Evolutionary conservation across 2,113 vertebrate species (phyloP).

Genomic region (Cariama cristata): DNA sequence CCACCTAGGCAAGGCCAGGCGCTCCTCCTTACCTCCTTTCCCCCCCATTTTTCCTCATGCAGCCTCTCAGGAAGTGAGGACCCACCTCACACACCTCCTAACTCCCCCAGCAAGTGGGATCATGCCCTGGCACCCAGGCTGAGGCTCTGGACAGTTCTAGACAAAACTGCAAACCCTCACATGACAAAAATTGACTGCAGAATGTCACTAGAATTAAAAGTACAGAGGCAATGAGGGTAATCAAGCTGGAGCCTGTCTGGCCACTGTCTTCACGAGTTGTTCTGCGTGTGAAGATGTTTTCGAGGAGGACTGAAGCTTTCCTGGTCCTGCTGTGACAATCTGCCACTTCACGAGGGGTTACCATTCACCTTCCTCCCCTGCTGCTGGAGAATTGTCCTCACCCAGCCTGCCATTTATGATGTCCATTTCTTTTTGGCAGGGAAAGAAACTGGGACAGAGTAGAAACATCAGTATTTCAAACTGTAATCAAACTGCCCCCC

Average conservation of each 20-base stretch:
- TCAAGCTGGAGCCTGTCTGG: background rate
- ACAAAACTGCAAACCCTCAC: background rate
- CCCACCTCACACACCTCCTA: accelerated
- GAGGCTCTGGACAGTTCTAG: background rate
- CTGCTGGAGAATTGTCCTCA: background rate
- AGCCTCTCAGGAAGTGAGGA: background rate
- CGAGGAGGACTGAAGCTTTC: background rate
- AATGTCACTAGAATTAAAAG: background rate
- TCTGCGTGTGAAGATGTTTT: background rate
- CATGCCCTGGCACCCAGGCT: background rate
- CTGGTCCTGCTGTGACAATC: background rate
- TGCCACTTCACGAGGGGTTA: background rate
- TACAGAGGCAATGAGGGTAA: background rate
- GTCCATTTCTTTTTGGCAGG: background rate
- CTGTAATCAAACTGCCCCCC: background rate
- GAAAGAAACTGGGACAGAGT: background rate
- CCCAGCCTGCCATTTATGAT: background rate
- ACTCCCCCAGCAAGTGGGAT: background rate
- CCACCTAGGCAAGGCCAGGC: background rate
- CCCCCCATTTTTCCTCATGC: accelerated
- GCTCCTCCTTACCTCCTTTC: too few relatives aligned
- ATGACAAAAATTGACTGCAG: accelerated
- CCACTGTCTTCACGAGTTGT: background rate
- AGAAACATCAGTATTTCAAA: background rate
- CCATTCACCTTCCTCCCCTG: background rate